Evolutionary conservation across 2,113 vertebrate genomes (phyloP).

Genomic region (Tylochromis polylepis): DNA sequence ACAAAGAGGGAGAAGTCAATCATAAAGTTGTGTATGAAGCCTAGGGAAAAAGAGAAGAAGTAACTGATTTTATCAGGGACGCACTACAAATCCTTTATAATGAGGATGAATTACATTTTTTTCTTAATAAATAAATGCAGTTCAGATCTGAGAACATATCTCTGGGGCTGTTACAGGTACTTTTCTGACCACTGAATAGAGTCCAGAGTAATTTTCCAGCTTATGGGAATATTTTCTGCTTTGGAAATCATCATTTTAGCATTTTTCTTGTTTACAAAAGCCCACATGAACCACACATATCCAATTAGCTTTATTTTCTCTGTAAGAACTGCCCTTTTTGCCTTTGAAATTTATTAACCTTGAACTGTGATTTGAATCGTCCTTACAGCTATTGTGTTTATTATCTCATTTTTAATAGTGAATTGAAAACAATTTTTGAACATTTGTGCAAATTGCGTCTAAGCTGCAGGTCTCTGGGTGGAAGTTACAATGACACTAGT

Average conservation of each 20-base stretch:
- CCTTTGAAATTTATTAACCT: neutral
- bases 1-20: neutral
- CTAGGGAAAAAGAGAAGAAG: neutral
- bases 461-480: neutral
- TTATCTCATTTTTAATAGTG: neutral
- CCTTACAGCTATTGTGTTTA: neutral
- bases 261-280: neutral
- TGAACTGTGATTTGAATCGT: neutral
- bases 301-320: neutral
- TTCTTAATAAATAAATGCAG: neutral
- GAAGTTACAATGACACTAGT: neutral
- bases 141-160: neutral
- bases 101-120: neutral
- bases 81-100: neutral
- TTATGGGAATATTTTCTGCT: constrained; percentile 25
- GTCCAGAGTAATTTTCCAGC: constrained; percentile 35
- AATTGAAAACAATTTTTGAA: neutral
- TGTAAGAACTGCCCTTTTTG: neutral
- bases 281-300: neutral
- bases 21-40: neutral
- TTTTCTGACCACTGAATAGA: constrained; percentile 14
- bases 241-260: constrained; percentile 23
- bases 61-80: neutral
- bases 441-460: neutral
- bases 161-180: constrained; percentile 3